Percentiles rank a stretch among this genome's conserved stretches.
Conservation (phyloP, 2,113 vertebrate genomes). For the Chrysemys picta region DNA sequence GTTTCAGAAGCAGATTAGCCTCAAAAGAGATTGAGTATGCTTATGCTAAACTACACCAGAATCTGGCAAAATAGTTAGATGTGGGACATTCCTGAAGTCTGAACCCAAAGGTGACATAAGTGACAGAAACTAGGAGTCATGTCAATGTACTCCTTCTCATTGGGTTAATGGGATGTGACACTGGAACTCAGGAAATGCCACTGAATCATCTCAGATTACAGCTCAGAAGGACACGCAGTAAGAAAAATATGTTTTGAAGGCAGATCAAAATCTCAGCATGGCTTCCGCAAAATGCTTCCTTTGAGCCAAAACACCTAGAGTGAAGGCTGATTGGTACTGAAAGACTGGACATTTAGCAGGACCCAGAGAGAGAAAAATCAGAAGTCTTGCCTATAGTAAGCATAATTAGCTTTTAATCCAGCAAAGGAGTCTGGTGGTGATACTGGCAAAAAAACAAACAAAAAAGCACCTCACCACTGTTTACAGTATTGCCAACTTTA, state of each 20-base stretch:
- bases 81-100: neutral
- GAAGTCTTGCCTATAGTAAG: neutral
- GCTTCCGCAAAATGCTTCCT: neutral
- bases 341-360: neutral
- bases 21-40: accelerated
- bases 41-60: neutral
- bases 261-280: neutral
- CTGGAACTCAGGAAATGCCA: accelerated
- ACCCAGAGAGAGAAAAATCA: neutral
- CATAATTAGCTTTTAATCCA: neutral
- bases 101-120: accelerated
- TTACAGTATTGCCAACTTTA: neutral
- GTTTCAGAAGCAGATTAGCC: neutral
- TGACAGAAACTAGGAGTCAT: neutral
- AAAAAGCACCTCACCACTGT: neutral
- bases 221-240: neutral
- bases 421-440: neutral
- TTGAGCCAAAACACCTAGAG: neutral
- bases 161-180: neutral
- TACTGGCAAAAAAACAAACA: neutral
- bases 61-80: neutral
- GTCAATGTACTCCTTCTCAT: neutral
- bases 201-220: accelerated
- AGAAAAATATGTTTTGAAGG: neutral
- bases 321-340: neutral